Evolutionary conservation across 2,113 vertebrate species (phyloP).

Genomic region (Synodontis membranacea): DNA sequence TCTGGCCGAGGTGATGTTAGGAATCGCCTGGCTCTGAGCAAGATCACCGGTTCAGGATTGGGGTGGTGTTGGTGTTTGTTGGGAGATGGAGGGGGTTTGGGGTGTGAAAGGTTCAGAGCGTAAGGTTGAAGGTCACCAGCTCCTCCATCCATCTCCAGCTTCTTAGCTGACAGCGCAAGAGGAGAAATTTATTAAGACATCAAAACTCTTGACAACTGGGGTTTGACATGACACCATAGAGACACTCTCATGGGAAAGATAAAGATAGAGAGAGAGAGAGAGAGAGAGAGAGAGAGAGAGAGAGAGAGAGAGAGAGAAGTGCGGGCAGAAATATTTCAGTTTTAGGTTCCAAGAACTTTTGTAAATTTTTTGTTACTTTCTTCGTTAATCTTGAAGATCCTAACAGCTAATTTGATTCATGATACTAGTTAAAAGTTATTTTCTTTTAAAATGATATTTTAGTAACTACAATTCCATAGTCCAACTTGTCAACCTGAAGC

Average conservation of each 20-base stretch:
- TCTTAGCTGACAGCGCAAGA: constrained; percentile 78
- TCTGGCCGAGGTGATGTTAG: not conserved
- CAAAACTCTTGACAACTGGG: constrained; percentile 83
- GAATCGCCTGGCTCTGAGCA: constrained; percentile 31
- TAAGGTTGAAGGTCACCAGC: constrained; percentile 82
- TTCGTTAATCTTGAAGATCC: constrained; percentile 17
- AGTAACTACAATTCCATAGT: not conserved
- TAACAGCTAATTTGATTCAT: not conserved
- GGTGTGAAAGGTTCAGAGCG: constrained; percentile 64
- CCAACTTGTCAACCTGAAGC: not conserved
- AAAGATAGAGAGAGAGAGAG: not conserved
- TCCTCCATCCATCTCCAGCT: constrained; percentile 89
- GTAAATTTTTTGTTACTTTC: not conserved
- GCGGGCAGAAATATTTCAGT: too few relatives aligned
- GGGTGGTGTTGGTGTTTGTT: constrained; percentile 31
- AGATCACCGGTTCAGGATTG: constrained; percentile 50
- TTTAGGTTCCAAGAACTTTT: not conserved
- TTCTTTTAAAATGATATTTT: not conserved
- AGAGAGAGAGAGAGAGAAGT: not conserved
- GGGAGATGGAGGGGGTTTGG: not conserved
- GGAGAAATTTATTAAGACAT: constrained; percentile 94
- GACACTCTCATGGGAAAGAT: constrained; percentile 20
- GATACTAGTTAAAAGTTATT: not conserved
- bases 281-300: not conserved
- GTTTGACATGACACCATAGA: constrained; percentile 39